phyloP scores from a whole-genome alignment of 1,140 invertebrate genomes.

The Copidosoma floridanum region DNA sequence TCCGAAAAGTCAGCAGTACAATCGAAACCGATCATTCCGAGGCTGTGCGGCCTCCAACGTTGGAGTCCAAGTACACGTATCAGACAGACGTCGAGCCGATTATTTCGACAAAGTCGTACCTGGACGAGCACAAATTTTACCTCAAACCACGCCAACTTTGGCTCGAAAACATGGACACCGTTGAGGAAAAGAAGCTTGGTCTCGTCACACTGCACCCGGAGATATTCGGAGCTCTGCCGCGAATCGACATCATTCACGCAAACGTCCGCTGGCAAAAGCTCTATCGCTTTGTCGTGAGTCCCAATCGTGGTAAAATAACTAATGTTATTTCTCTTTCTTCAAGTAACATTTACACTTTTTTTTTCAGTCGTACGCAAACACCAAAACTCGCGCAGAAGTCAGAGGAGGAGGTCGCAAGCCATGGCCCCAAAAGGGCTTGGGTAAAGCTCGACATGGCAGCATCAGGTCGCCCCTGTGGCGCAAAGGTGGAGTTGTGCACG shows the following conservation, averaged over 20 bases:
- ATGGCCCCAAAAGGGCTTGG: conserved; percentile 93
- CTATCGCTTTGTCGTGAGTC: conserved; percentile 76
- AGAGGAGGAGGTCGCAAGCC: conserved; percentile 86
- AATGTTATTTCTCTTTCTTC: neutral
- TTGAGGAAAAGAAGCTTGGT: conserved; percentile 78
- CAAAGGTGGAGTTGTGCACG: conserved; percentile 78
- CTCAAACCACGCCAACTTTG: conserved; percentile 77
- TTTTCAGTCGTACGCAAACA: conserved; percentile 65
- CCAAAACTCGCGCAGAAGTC: conserved; percentile 79
- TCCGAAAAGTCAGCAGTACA: too few species aligned
- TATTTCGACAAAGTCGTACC: conserved; percentile 35
- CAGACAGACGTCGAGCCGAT: too few species aligned
- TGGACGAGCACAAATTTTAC: conserved; percentile 43
- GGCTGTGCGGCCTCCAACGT: neutral
- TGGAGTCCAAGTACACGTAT: neutral
- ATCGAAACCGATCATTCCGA: neutral
- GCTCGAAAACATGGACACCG: conserved; percentile 85
- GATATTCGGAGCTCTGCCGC: conserved; percentile 78
- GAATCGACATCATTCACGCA: conserved; percentile 84
- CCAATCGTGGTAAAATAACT: too few species aligned
- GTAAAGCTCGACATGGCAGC: conserved; percentile 86
- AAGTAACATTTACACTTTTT: conserved; percentile 10
- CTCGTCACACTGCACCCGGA: conserved; percentile 86
- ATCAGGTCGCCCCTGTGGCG: conserved; percentile 83
- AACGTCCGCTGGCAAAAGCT: conserved; percentile 88